Evolutionary conservation across 1,140 invertebrate genomes (phyloP).

Genomic region (Trichonephila clavata): DNA sequence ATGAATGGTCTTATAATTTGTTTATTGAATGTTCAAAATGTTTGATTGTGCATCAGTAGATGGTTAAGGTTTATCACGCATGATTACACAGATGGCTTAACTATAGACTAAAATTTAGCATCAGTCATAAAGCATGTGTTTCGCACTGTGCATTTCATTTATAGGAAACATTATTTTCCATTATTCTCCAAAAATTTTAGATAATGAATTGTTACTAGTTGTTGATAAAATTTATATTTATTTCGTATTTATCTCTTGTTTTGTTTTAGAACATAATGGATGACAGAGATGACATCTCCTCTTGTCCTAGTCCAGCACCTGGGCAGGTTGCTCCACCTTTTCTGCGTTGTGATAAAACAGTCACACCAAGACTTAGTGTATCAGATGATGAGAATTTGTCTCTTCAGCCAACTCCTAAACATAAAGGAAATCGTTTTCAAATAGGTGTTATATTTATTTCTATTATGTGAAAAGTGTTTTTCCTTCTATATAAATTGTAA

Average conservation of each 20-base stretch:
- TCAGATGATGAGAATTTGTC: constrained; percentile 79
- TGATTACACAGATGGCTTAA: too few species aligned
- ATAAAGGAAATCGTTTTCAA: constrained; percentile 78
- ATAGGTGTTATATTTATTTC: constrained; percentile 53
- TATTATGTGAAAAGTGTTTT: too few species aligned
- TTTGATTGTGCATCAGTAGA: too few species aligned
- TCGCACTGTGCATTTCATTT: too few species aligned
- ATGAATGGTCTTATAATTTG: too few species aligned
- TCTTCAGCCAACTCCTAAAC: constrained; percentile 73
- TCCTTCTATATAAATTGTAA: too few species aligned
- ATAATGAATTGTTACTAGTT: not conserved
- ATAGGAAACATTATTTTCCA: too few species aligned
- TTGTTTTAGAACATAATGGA: constrained; percentile 79
- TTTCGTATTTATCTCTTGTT: not conserved
- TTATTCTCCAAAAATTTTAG: too few species aligned
- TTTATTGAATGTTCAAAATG: too few species aligned
- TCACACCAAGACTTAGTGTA: constrained; percentile 79
- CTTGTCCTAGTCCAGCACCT: constrained; percentile 78
- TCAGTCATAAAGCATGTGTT: too few species aligned
- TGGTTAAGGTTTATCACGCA: too few species aligned
- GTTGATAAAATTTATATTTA: not conserved
- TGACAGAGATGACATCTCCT: constrained; percentile 77
- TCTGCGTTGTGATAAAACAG: constrained; percentile 78
- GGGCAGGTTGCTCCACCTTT: constrained; percentile 79
- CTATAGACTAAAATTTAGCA: too few species aligned